phyloP scores from a whole-genome alignment of 2,797 vertebrate species.

The Sebastes nivosus region DNA sequence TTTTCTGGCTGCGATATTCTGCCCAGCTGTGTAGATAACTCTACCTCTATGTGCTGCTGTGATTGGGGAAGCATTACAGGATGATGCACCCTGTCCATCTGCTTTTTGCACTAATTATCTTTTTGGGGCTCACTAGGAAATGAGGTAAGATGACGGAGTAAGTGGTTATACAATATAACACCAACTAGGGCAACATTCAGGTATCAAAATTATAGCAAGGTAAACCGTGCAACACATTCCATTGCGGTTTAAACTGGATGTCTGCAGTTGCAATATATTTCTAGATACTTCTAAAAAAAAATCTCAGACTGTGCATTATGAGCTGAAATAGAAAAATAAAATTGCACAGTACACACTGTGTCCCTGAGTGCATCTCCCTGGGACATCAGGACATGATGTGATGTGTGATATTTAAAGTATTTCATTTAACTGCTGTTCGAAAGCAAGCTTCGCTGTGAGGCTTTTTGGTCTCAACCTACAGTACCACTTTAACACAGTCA shows the following conservation, averaged over 20 bases:
- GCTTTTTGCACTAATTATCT: slow-evolving; percentile 58
- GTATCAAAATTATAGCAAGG: background rate
- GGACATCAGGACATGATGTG: slow-evolving; percentile 6
- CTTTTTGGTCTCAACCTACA: background rate
- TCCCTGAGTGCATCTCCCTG: background rate
- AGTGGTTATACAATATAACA: slow-evolving; percentile 24
- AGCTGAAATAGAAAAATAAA: background rate
- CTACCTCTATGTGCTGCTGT: slow-evolving; percentile 1
- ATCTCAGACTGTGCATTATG: background rate
- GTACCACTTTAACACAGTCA: background rate
- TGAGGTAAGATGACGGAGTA: background rate
- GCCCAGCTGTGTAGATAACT: slow-evolving; percentile 30
- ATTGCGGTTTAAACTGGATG: background rate
- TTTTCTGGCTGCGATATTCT: slow-evolving; percentile 39
- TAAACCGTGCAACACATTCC: background rate
- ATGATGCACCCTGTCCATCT: slow-evolving; percentile 36
- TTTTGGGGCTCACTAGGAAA: slow-evolving; percentile 18
- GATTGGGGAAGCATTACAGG: background rate
- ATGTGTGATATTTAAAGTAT: background rate
- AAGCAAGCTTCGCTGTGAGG: background rate
- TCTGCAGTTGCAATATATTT: background rate
- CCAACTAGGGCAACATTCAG: background rate
- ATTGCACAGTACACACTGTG: background rate
- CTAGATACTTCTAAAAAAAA: background rate
- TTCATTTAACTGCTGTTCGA: slow-evolving; percentile 7